Conservation (phyloP, 2,113 vertebrate species). For the Pelecanus crispus region DNA sequence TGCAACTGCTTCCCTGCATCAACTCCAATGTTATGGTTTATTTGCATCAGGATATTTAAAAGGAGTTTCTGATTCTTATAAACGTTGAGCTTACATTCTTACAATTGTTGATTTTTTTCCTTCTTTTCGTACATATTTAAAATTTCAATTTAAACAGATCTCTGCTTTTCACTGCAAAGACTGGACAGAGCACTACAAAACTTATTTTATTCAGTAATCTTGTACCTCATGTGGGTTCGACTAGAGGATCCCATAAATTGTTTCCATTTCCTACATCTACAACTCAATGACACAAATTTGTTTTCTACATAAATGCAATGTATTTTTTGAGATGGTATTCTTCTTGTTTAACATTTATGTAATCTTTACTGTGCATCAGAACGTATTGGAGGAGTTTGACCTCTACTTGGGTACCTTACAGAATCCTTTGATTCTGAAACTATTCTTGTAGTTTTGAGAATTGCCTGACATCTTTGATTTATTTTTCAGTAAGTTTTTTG, state of each 20-base stretch:
- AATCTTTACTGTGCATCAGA: not conserved
- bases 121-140: not conserved
- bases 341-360: not conserved
- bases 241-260: not conserved
- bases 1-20: not conserved
- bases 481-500: not conserved
- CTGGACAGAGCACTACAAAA: not conserved
- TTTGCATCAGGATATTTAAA: not conserved
- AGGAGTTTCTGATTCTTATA: not conserved
- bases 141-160: slow-evolving; percentile 18
- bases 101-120: not conserved
- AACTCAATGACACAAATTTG: not conserved
- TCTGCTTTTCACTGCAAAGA: not conserved
- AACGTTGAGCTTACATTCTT: not conserved
- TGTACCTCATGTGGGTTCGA: not conserved
- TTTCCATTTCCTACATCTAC: slow-evolving; percentile 2
- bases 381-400: not conserved
- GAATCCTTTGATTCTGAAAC: not conserved
- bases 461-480: not conserved
- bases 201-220: not conserved
- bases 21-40: not conserved
- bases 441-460: not conserved
- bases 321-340: slow-evolving; percentile 8
- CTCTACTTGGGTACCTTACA: not conserved
- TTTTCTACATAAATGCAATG: not conserved